These are phyloP conservation scores for Pseudomyrmex pallidus DNA, from an alignment of 1,140 invertebrate species.

Conservation along the genomic window DNA sequence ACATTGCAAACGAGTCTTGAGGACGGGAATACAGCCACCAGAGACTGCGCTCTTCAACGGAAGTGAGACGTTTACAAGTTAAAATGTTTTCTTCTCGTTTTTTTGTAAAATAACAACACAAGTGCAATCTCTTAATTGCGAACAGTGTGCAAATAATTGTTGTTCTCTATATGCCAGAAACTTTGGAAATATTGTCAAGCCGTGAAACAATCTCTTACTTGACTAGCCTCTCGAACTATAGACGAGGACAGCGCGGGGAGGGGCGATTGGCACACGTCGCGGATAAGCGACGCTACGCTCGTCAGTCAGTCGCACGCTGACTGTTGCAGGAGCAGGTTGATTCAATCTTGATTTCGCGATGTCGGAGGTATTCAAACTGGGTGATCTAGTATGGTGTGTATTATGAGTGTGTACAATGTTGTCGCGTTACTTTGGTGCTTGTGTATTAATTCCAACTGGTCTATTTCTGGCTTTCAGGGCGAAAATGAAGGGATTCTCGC, in stretches of 20 bases:
- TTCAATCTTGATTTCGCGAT: conserved; percentile 76
- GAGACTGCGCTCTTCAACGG: conserved; percentile 23
- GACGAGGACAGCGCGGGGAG: conserved; percentile 13
- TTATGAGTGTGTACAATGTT: conserved; percentile 44
- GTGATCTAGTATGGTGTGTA: conserved; percentile 91
- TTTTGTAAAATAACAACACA: no score
- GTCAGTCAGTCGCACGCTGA: conserved; percentile 82
- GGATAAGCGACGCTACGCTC: conserved; percentile 78
- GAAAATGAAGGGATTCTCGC: conserved; percentile 97
- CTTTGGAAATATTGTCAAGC: no score
- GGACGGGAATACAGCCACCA: conserved; percentile 61
- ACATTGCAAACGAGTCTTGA: conserved; percentile 42
- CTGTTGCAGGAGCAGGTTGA: conserved; percentile 66
- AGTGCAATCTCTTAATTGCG: neutral
- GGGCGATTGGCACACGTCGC: conserved; percentile 72
- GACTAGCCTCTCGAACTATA: conserved; percentile 4
- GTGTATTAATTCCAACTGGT: conserved; percentile 41
- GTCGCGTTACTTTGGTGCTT: neutral
- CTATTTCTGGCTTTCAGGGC: conserved; percentile 91
- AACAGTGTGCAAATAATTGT: neutral
- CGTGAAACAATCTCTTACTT: conserved; percentile 38
- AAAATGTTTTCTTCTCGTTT: neutral
- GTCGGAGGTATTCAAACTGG: conserved; percentile 89
- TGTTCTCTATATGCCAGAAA: no score
- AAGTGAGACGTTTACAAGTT: conserved; percentile 12